A percentile compares a stretch with the other conserved stretches of the same genome.
phyloP scores from a whole-genome alignment of 2,113 vertebrate genomes.

The Gracilinanus agilis region DNA sequence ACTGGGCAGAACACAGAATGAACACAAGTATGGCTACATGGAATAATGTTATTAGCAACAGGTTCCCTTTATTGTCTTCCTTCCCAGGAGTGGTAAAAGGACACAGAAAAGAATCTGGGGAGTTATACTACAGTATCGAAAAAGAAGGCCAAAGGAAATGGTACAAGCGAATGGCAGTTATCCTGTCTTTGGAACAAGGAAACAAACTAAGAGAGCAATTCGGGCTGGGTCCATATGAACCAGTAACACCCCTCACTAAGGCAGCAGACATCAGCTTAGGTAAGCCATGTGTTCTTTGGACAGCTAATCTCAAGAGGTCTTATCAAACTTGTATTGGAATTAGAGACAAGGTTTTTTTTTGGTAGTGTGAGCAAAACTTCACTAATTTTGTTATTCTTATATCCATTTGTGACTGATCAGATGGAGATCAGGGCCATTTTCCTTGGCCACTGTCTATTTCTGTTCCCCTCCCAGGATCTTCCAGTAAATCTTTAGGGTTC shows the following conservation, averaged over 20 bases:
- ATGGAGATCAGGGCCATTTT: neutral
- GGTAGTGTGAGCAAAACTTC: neutral
- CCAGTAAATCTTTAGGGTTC: slow-evolving; percentile 27
- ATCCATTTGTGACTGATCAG: neutral
- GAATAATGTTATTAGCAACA: neutral
- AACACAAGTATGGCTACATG: neutral
- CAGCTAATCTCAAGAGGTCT: neutral
- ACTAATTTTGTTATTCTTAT: neutral
- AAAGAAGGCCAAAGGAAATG: slow-evolving; percentile 93
- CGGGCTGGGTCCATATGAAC: slow-evolving; percentile 94
- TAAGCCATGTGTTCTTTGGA: slow-evolving; percentile 73
- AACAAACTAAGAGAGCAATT: slow-evolving; percentile 95
- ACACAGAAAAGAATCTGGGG: slow-evolving; percentile 91
- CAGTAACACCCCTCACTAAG: slow-evolving; percentile 90
- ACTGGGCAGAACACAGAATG: neutral
- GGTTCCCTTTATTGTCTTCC: neutral
- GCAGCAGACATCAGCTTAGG: slow-evolving; percentile 98
- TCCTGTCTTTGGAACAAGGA: slow-evolving; percentile 96
- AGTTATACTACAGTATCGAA: slow-evolving; percentile 95
- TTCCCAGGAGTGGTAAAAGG: slow-evolving; percentile 92
- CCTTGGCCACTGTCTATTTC: neutral
- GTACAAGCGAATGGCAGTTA: slow-evolving; percentile 94
- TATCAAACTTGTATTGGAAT: neutral
- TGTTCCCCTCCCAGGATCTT: slow-evolving; percentile 15
- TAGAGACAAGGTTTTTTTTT: neutral